These are phyloP conservation scores for Micrasema minimum DNA, from an alignment of 1,140 invertebrate genomes.

Conservation along the genomic window DNA sequence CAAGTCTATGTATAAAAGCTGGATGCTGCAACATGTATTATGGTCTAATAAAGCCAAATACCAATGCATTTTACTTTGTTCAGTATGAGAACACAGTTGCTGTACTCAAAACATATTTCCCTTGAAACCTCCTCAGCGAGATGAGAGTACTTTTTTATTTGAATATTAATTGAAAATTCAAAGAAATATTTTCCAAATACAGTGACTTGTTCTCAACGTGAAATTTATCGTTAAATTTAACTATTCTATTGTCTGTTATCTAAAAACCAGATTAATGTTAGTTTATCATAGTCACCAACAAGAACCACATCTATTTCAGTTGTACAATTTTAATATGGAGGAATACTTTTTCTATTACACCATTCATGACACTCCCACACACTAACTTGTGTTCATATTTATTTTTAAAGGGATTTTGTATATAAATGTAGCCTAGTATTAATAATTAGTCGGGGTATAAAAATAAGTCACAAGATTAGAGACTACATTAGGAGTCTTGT, in stretches of 20 bases:
- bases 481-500: conserved; percentile 50
- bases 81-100: conserved; percentile 42
- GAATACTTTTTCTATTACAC: conserved; percentile 27
- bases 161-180: too few species aligned
- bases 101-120: conserved; percentile 11
- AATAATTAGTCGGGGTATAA: conserved; percentile 49
- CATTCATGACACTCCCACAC: too few species aligned
- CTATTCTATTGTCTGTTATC: conserved; percentile 51
- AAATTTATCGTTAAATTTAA: conserved; percentile 49
- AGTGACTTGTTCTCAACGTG: conserved; percentile 43
- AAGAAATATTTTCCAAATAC: conserved; percentile 7
- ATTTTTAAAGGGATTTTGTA: conserved; percentile 24
- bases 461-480: conserved; percentile 54
- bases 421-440: conserved; percentile 42
- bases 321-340: conserved; percentile 43
- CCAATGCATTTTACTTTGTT: conserved; percentile 54
- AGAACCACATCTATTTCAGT: conserved; percentile 46
- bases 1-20: conserved; percentile 52
- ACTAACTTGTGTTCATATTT: conserved; percentile 17
- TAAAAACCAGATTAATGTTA: conserved; percentile 46
- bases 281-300: conserved; percentile 46
- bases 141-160: too few species aligned
- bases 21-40: conserved; percentile 54
- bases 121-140: neutral
- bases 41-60: conserved; percentile 55